Conservation (phyloP, 2,797 vertebrate species). For the Scolopax bukidnonensis region DNA sequence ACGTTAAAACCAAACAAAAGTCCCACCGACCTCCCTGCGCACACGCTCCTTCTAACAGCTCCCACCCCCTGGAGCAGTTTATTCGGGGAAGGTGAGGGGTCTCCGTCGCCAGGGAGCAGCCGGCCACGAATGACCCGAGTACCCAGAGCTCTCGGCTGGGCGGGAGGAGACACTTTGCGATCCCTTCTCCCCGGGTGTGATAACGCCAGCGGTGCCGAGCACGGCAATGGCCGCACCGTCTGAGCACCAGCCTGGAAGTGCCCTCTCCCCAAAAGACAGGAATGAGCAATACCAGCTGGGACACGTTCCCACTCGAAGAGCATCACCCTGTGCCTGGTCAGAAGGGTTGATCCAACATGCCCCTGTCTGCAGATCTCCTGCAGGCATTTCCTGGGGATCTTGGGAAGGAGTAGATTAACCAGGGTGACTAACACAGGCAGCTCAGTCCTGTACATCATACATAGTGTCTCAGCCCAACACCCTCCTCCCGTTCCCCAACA, state of each 20-base stretch:
- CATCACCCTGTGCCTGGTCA: neutral
- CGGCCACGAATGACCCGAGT: rapidly evolving
- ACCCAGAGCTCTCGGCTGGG: neutral
- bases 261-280: rapidly evolving
- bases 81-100: neutral
- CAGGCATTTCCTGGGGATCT: neutral
- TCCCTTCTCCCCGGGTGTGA: neutral
- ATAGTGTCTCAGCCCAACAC: neutral
- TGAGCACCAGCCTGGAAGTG: neutral
- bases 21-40: no score
- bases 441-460: neutral
- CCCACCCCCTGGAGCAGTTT: rapidly evolving
- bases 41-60: rapidly evolving
- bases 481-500: neutral
- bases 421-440: neutral
- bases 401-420: neutral
- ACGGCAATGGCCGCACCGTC: rapidly evolving
- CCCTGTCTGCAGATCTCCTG: neutral
- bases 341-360: neutral
- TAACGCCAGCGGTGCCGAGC: rapidly evolving
- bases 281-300: rapidly evolving
- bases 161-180: neutral
- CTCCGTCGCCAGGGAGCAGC: neutral
- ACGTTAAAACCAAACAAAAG: neutral
- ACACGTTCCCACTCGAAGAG: neutral